Evolutionary conservation across 2,797 vertebrate species (phyloP).

Genomic region (Acipenser transmontanus): DNA sequence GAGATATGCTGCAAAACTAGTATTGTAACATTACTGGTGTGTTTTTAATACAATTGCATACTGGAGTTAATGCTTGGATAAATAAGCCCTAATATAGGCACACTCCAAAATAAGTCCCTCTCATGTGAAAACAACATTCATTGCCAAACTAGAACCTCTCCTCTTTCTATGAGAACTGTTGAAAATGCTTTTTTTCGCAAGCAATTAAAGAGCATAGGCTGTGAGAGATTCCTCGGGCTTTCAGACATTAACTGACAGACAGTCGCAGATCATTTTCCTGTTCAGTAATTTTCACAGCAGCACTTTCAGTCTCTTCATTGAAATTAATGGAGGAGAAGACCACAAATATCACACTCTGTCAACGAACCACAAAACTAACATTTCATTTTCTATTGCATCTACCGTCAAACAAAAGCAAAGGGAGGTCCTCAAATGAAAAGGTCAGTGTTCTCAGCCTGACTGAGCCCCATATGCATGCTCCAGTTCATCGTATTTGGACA

Average conservation of each 20-base stretch:
- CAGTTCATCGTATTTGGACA: no score
- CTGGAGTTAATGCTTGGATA: no score
- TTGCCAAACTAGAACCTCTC: no score
- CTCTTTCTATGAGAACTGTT: no score
- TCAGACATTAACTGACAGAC: neutral
- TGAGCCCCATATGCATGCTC: neutral
- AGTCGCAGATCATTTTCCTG: neutral
- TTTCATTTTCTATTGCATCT: constrained; percentile 1
- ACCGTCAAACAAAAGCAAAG: constrained; percentile 3
- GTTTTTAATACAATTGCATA: no score
- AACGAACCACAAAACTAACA: neutral
- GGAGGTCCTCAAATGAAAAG: constrained; percentile 7
- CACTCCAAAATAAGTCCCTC: no score
- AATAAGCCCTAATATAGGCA: no score
- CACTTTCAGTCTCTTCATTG: neutral
- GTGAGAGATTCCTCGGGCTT: neutral
- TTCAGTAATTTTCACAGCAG: neutral
- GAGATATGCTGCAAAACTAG: no score
- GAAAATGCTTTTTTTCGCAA: neutral
- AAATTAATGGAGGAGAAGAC: neutral
- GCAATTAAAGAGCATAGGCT: neutral
- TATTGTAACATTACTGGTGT: no score
- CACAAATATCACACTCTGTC: neutral
- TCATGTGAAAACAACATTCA: no score
- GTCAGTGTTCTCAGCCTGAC: constrained; percentile 13